Evolutionary conservation across 2,113 vertebrate species (phyloP), one percentile per base, ranked within the genome.

Genomic region (Rattus rattus): DNA sequence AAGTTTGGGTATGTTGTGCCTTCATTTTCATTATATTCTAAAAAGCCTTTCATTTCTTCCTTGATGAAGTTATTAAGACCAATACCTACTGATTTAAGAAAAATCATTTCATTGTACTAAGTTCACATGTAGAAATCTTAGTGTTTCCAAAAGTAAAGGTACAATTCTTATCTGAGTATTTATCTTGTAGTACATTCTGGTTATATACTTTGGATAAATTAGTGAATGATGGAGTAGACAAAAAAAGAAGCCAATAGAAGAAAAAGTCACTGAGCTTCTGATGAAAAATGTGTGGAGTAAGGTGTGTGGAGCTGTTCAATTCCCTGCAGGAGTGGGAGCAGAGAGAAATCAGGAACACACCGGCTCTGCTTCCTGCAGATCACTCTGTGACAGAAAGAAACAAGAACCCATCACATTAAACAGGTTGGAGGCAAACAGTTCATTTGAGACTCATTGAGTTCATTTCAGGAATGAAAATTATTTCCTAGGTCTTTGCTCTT

Each of bases 401-500:
- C n/a, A 39, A 7, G 39, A 49, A 56, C 54, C 92, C 70, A 43
- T 17, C 56, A 5, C n/a, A 39, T 56, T 91, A 85, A n/a, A 67
- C 13, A 84, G 26, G 43, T 80, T 85, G 11, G 24, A 84, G 14
- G 49, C 61, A 90, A 49, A 80, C 36, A 17, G 67, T 10, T 16
- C 54, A 73, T 67, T 83, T 52, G 86, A 84, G 67, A 75, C 52
- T 72, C n/a, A n/a, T n/a, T n/a, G n/a, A n/a, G n/a, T n/a, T n/a
- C n/a, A 43, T 14, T 88, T 13, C 17, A 73, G 33, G 70, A 73
- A 91, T 73, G 39, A 77, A 81, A 75, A 36, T 12, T 20, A 26
- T 36, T 19, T 12, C 19, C 26, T 4, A 22, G 13, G 20, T 93
- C 59, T 93, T 75, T 67, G 11, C 7, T 19, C 24, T 26, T 73